These are phyloP conservation scores for Thumatha senex DNA, from an alignment of 2,888 invertebrate genomes.

Conservation along the genomic window DNA sequence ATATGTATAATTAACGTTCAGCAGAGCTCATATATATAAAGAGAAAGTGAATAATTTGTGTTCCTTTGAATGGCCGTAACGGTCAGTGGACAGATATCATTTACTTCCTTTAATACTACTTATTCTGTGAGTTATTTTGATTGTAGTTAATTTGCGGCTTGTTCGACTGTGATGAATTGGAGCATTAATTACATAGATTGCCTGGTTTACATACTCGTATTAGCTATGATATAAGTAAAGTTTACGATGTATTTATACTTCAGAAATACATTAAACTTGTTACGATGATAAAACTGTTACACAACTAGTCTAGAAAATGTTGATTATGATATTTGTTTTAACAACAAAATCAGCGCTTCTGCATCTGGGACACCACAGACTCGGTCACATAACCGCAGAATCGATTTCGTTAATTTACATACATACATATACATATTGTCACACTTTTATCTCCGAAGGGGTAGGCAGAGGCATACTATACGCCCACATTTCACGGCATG, in stretches of 20 bases:
- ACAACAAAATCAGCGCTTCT: neutral
- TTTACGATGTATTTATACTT: neutral
- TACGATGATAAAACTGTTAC: no score
- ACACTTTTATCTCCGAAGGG: no score
- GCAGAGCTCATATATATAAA: constrained; percentile 23
- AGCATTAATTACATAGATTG: constrained; percentile 11
- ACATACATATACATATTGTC: no score
- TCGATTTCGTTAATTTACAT: constrained; percentile 30
- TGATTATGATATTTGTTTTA: no score
- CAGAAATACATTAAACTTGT: no score
- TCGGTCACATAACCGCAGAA: constrained; percentile 19
- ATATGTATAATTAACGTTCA: constrained; percentile 27
- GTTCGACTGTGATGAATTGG: constrained; percentile 9
- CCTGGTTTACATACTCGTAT: neutral
- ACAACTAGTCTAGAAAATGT: no score
- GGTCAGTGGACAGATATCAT: constrained; percentile 26
- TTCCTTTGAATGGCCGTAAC: constrained; percentile 29
- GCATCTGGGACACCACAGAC: neutral
- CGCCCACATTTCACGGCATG: no score
- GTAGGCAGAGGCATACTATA: no score
- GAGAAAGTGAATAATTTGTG: constrained; percentile 38
- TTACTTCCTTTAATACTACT: constrained; percentile 29
- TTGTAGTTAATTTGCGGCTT: constrained; percentile 16
- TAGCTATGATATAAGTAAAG: neutral
- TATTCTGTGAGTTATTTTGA: constrained; percentile 13